A percentile compares a stretch with the other conserved stretches of the same genome.
Conservation (phyloP, 2,888 invertebrate species). For the Eilema griseolum region DNA sequence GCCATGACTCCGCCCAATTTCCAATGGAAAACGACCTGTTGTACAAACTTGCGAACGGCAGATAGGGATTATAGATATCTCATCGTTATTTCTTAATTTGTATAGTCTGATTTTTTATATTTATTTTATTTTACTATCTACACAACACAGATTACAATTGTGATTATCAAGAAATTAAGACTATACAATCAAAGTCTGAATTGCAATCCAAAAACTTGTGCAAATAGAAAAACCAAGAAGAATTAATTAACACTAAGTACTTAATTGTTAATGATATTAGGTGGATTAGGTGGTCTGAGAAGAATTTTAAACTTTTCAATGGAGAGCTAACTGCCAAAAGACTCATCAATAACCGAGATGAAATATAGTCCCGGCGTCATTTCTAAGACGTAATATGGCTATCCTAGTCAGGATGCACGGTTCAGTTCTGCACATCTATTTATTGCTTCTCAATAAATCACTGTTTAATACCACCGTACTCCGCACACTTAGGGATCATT, state of each 20-base stretch:
- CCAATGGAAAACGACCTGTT: not conserved
- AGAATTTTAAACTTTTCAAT: no score
- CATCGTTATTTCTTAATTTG: not conserved
- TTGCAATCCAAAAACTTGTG: no score
- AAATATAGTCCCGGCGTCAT: not conserved
- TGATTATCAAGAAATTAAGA: no score
- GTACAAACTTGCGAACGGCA: not conserved
- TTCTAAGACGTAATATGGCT: constrained; percentile 21
- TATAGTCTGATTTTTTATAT: no score
- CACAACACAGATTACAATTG: no score
- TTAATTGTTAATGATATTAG: no score
- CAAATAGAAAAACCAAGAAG: no score
- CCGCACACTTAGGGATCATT: constrained; percentile 22
- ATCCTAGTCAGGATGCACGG: constrained; percentile 39
- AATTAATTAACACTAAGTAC: no score
- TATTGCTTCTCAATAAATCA: constrained; percentile 42
- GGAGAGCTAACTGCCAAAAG: not conserved
- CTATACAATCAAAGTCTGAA: no score
- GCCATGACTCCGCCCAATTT: not conserved
- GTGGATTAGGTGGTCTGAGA: no score
- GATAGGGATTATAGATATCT: no score
- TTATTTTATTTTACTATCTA: no score
- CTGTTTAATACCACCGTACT: constrained; percentile 28
- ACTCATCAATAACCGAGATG: not conserved
- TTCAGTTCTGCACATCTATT: constrained; percentile 22